Evolutionary conservation across 2,113 vertebrate species (phyloP).

Genomic region (Xenopus borealis): DNA sequence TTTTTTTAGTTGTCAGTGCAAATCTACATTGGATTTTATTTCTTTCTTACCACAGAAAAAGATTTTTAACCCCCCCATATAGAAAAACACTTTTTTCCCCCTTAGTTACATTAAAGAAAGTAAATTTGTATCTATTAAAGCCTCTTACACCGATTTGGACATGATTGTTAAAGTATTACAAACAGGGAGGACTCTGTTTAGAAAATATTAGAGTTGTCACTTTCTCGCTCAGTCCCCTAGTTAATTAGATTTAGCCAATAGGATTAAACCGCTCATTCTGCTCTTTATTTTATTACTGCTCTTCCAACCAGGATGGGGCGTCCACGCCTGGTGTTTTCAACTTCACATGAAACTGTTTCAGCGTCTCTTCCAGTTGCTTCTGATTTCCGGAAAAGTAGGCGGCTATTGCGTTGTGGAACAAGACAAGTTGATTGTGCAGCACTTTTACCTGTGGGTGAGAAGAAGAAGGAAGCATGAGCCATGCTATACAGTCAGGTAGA

Average conservation of each 20-base stretch:
- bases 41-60: slow-evolving; percentile 63
- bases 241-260: slow-evolving; percentile 48
- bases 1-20: slow-evolving; percentile 68
- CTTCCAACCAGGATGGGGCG: slow-evolving; percentile 91
- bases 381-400: slow-evolving; percentile 97
- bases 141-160: slow-evolving; percentile 19
- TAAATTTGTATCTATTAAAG: slow-evolving; percentile 52
- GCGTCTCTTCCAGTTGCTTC: slow-evolving; percentile 95
- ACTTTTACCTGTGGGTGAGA: slow-evolving; percentile 83
- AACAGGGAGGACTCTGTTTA: slow-evolving; percentile 55
- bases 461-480: slow-evolving; percentile 5
- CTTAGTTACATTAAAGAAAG: slow-evolving; percentile 62
- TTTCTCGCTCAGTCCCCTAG: slow-evolving; percentile 46
- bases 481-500: background rate
- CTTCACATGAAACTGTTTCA: slow-evolving; percentile 98
- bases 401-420: slow-evolving; percentile 95
- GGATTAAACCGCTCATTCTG: slow-evolving; percentile 48
- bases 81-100: slow-evolving; percentile 54
- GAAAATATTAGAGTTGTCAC: slow-evolving; percentile 58
- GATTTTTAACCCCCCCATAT: slow-evolving; percentile 52
- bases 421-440: slow-evolving; percentile 92
- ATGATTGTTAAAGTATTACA: slow-evolving; percentile 61
- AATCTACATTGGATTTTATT: slow-evolving; percentile 58
- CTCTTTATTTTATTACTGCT: slow-evolving; percentile 68
- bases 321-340: slow-evolving; percentile 94